Evolutionary conservation across 2,888 invertebrate genomes (phyloP).

Genomic region (Caenorhabditis imperialis): DNA sequence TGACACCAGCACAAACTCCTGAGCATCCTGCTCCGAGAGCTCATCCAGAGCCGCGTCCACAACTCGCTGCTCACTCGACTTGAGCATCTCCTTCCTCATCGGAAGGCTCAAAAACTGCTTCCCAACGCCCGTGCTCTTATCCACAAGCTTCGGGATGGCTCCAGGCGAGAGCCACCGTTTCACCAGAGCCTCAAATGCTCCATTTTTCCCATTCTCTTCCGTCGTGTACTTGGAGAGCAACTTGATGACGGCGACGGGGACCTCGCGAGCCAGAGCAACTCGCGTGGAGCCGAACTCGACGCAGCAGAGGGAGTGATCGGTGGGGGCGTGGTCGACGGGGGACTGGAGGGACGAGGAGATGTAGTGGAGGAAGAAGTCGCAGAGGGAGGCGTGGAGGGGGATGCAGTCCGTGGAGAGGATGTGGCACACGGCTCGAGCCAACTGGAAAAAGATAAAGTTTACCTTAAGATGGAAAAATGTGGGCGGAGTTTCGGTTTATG

Average conservation of each 20-base stretch:
- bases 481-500: too few species aligned
- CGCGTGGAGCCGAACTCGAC: slow-evolving; percentile 6
- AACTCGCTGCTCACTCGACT: slow-evolving; percentile 37
- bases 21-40: slow-evolving; percentile 42
- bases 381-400: slow-evolving; percentile 20
- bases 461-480: too few species aligned
- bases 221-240: slow-evolving; percentile 17
- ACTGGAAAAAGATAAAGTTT: slow-evolving; percentile 6
- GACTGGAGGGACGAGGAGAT: neutral
- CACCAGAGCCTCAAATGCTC: slow-evolving; percentile 17
- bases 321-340: neutral
- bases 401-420: slow-evolving; percentile 10
- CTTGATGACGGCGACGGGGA: slow-evolving; percentile 18
- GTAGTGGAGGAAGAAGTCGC: slow-evolving; percentile 48
- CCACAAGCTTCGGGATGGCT: slow-evolving; percentile 21
- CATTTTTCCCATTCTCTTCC: neutral
- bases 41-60: slow-evolving; percentile 54
- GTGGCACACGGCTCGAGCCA: slow-evolving; percentile 27
- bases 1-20: slow-evolving; percentile 40
- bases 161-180: slow-evolving; percentile 37
- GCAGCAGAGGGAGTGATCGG: slow-evolving; percentile 11
- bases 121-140: slow-evolving; percentile 3
- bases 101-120: slow-evolving; percentile 25
- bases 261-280: slow-evolving; percentile 23
- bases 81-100: slow-evolving; percentile 46